Conservation (phyloP, 2,888 invertebrate genomes). For the Rutpela maculata region DNA sequence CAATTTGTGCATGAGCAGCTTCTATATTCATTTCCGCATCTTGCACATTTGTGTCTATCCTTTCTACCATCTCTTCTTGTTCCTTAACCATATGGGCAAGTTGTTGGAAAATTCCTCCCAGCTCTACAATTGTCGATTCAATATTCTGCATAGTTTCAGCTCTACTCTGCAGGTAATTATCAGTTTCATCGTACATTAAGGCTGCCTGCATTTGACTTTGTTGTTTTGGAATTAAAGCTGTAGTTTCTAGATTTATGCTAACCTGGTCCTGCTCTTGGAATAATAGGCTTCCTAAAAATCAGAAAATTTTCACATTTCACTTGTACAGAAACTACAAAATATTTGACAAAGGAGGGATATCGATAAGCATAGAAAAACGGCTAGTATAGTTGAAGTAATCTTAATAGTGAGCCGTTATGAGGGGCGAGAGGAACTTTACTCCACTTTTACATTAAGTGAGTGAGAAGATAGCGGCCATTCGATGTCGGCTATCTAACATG, state of each 20-base stretch:
- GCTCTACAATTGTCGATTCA: slow-evolving; percentile 98
- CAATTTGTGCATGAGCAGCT: slow-evolving; percentile 96
- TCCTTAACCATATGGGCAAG: slow-evolving; percentile 98
- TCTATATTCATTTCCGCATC: slow-evolving; percentile 97
- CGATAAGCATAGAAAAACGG: no score
- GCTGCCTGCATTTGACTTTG: slow-evolving; percentile 79
- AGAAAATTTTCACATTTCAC: slow-evolving; percentile 4
- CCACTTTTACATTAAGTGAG: no score
- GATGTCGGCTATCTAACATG: no score
- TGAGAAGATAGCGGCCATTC: no score
- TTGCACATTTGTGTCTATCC: slow-evolving; percentile 98
- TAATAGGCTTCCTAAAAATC: slow-evolving; percentile 69
- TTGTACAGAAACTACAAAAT: no score
- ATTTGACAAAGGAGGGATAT: no score
- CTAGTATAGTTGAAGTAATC: no score
- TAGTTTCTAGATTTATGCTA: slow-evolving; percentile 88
- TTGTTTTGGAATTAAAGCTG: slow-evolving; percentile 71
- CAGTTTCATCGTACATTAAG: slow-evolving; percentile 89
- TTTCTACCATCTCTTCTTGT: slow-evolving; percentile 98
- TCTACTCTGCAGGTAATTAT: slow-evolving; percentile 92
- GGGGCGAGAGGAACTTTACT: no score
- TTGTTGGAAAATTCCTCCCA: slow-evolving; percentile 99
- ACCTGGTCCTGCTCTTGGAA: slow-evolving; percentile 82
- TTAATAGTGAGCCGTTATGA: no score
- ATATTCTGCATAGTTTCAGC: slow-evolving; percentile 99